Evolutionary conservation across 2,888 invertebrate genomes (phyloP).

Genomic region (Marronus borbonicus): DNA sequence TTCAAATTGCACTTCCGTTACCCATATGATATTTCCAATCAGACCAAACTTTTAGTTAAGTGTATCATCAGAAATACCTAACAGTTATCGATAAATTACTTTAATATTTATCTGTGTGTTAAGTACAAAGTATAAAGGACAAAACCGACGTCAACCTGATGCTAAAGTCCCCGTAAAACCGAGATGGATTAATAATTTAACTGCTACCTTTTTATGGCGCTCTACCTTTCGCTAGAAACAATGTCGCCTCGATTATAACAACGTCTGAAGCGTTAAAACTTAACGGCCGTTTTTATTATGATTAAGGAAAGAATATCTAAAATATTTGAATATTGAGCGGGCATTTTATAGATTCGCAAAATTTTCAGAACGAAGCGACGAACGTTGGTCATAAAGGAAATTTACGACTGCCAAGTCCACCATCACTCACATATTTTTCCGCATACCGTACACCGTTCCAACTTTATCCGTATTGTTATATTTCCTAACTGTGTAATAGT

Average conservation of each 20-base stretch:
- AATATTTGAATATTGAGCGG: slow-evolving; percentile 42
- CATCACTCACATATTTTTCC: neutral
- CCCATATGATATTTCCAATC: too few relatives aligned
- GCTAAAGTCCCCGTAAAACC: neutral
- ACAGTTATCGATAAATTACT: neutral
- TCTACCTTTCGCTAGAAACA: neutral
- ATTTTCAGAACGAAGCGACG: slow-evolving; percentile 14
- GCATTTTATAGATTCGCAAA: slow-evolving; percentile 34
- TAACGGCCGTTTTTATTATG: slow-evolving; percentile 28
- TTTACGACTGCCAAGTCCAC: slow-evolving; percentile 18
- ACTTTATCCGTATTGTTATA: neutral
- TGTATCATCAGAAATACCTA: too few relatives aligned
- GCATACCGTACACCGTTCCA: neutral
- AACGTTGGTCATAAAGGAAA: slow-evolving; percentile 21
- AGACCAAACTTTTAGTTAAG: too few relatives aligned
- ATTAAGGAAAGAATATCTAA: slow-evolving; percentile 39
- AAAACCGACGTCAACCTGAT: neutral
- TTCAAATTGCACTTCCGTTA: too few relatives aligned
- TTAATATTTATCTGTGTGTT: neutral
- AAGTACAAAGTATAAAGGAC: neutral
- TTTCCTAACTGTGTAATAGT: neutral
- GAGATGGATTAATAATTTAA: slow-evolving; percentile 26
- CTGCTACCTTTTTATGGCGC: slow-evolving; percentile 5
- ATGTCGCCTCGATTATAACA: slow-evolving; percentile 7
- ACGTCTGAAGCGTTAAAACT: slow-evolving; percentile 20